Percentiles rank a stretch among this genome's conserved stretches.
These are phyloP conservation scores for Arrhopalites spinosus DNA, from an alignment of 2,888 invertebrate genomes.

Conservation along the genomic window DNA sequence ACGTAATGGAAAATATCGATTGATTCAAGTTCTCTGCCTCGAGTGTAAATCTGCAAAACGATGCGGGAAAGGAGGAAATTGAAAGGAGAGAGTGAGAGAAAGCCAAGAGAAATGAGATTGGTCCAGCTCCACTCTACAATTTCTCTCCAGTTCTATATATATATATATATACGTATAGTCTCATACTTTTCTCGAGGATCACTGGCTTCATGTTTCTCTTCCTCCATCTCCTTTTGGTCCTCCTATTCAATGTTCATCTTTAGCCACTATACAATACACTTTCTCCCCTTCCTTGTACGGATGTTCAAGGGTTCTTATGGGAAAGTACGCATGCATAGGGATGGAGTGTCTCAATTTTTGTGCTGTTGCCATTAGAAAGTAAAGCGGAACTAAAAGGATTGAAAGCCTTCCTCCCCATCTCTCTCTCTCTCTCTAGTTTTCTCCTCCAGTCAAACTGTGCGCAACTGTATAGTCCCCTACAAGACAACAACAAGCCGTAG, in stretches of 20 bases:
- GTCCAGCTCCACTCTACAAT: slow-evolving; percentile 38
- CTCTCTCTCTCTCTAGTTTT: neutral
- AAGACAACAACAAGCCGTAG: neutral
- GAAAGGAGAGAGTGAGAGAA: slow-evolving; percentile 48
- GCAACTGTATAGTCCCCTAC: neutral
- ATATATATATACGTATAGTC: slow-evolving; percentile 1
- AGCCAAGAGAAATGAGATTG: slow-evolving; percentile 49
- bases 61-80: slow-evolving; percentile 48
- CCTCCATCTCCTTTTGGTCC: neutral
- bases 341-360: neutral
- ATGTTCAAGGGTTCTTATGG: neutral
- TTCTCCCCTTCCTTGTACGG: neutral
- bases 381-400: neutral
- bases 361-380: neutral
- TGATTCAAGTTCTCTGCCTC: slow-evolving; percentile 28
- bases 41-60: slow-evolving; percentile 52
- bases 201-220: slow-evolving; percentile 40
- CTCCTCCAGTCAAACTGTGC: neutral
- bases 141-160: slow-evolving; percentile 11
- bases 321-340: neutral
- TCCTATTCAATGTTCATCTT: neutral
- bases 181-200: too few species aligned
- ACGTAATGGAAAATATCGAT: slow-evolving; percentile 45
- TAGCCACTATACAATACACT: neutral
- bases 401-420: slow-evolving; percentile 8